Evolutionary conservation across 23 tunicate genomes (phyloP), one percentile per base, ranked within the genome.

Genomic region (Ascidia mentula): DNA sequence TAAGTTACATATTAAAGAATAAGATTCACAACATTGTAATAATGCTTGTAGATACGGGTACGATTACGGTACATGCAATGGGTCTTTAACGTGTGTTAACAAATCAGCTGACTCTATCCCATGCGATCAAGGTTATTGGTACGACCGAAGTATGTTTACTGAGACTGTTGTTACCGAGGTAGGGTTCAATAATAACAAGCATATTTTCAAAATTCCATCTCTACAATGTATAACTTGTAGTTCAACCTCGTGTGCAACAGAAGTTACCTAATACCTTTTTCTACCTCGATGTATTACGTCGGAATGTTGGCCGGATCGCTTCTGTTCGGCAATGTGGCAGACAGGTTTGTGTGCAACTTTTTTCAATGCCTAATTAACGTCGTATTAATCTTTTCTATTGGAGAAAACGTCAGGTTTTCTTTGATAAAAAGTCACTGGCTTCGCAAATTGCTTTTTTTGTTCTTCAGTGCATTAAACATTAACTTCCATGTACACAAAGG

Each of bases 131-230:
- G 92, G 87, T 53, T 88, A 82, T 45, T 28, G 76, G 28, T 82
- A 81, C 69, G 82, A 82, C 76, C 26, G 38, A 45, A 35, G 77
- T 2, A 0, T 82, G 31, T 88, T 88, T 72, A 88, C 78, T 5
- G 78, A 88, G 82, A 88, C 92, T 13, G 82, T 88, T 5, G 65
- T 88, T 6, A 82, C 92, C 20, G 87, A 88, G 82, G 92, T 88
- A 38, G 34, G 26, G 2, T 15, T 4, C 15, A 12, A 42, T 9
- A 12, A 42, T 42, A 15, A 9, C 53, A 12, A n/a, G n/a, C n/a
- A n/a, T n/a, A n/a, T n/a, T n/a, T n/a, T n/a, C n/a, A n/a, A n/a
- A n/a, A n/a, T n/a, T n/a, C n/a, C 60, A 15, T 15, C 18, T 15
- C 60, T 18, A 18, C 17, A 18, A 15, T 45, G 17, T 69, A 12